Evolutionary conservation across 2,888 invertebrate genomes (phyloP).

Genomic region (Meandrusa payeni): DNA sequence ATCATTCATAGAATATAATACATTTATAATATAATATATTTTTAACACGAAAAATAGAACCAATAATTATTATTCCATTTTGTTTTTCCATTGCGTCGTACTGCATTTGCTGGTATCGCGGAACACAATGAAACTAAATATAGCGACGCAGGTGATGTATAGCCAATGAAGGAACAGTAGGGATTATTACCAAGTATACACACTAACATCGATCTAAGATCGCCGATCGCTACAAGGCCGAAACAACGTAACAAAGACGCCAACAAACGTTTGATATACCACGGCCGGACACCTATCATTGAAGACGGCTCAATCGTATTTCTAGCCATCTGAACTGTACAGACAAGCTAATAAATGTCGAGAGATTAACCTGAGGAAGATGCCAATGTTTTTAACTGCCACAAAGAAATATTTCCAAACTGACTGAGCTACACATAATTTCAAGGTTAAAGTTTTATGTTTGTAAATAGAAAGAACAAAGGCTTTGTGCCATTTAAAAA

Average conservation of each 20-base stretch:
- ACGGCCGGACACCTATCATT: slow-evolving; percentile 3
- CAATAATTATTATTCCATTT: no score
- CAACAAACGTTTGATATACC: slow-evolving; percentile 17
- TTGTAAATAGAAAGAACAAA: slow-evolving; percentile 14
- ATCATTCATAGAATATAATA: no score
- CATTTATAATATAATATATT: no score
- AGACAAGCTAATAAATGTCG: slow-evolving; percentile 20
- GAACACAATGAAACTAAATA: slow-evolving; percentile 74
- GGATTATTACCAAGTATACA: slow-evolving; percentile 31
- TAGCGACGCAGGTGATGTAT: slow-evolving; percentile 63
- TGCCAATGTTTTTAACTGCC: slow-evolving; percentile 16
- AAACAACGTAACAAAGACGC: slow-evolving; percentile 14
- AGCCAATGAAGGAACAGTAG: slow-evolving; percentile 49
- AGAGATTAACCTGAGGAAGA: slow-evolving; percentile 21
- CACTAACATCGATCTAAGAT: background rate
- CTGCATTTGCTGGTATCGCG: slow-evolving; percentile 55
- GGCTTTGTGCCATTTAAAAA: slow-evolving; percentile 4
- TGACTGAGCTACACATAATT: slow-evolving; percentile 5
- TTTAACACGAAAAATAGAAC: no score
- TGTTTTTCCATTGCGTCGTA: slow-evolving; percentile 32
- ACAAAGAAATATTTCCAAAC: slow-evolving; percentile 18
- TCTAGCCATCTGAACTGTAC: slow-evolving; percentile 2
- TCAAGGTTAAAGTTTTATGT: slow-evolving; percentile 9
- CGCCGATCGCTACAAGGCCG: slow-evolving; percentile 16
- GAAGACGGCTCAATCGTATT: slow-evolving; percentile 24